Conservation (phyloP, 2,797 vertebrate species). For the Poecilia velifera region DNA sequence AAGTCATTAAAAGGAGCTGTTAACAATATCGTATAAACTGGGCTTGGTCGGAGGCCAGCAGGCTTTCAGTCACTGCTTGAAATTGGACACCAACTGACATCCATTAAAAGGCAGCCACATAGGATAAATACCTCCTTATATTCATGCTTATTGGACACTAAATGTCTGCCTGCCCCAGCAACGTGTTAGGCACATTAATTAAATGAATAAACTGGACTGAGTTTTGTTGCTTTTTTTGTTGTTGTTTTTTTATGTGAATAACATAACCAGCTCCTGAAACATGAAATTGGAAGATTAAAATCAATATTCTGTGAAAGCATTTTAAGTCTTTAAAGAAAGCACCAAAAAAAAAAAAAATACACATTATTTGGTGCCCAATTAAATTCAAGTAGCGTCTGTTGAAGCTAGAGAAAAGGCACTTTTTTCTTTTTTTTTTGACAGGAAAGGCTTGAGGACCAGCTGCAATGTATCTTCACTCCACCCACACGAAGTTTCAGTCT, state of each 20-base stretch:
- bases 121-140: conserved; percentile 59
- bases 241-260: conserved; percentile 23
- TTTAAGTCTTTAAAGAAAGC: conserved; percentile 38
- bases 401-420: conserved; percentile 28
- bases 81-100: conserved; percentile 61
- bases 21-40: conserved; percentile 54
- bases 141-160: conserved; percentile 63
- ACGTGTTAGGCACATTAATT: conserved; percentile 57
- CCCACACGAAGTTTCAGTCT: conserved; percentile 38
- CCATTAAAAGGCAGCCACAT: conserved; percentile 56
- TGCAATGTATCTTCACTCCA: conserved; percentile 41
- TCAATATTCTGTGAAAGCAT: conserved; percentile 60
- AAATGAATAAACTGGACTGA: conserved; percentile 49
- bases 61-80: conserved; percentile 58
- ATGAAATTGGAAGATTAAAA: conserved; percentile 47
- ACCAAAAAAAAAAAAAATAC: conserved; percentile 31
- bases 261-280: conserved; percentile 47
- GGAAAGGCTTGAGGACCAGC: conserved; percentile 40
- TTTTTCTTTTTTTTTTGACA: conserved; percentile 27
- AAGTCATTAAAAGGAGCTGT: conserved; percentile 62
- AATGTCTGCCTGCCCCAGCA: conserved; percentile 51
- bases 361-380: conserved; percentile 58
- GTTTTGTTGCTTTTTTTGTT: conserved; percentile 31
- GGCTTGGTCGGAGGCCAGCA: conserved; percentile 52
- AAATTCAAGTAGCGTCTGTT: conserved; percentile 51